These are phyloP conservation scores for Eolophus roseicapilla DNA, from an alignment of 2,113 vertebrate species.

Conservation along the genomic window DNA sequence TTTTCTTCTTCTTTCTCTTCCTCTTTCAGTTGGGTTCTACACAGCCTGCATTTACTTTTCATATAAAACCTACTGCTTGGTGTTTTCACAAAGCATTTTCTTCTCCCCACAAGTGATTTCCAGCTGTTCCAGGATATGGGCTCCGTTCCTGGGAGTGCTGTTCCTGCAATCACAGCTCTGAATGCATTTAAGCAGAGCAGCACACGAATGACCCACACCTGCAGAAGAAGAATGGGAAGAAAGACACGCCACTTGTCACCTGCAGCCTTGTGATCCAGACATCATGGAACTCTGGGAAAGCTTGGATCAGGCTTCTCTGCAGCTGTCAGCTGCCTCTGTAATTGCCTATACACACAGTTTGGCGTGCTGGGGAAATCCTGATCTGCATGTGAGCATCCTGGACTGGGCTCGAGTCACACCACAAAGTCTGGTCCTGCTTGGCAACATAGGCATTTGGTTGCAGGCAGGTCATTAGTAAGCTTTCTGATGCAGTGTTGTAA, in stretches of 20 bases:
- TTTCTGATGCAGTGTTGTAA: background rate
- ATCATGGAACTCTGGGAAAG: background rate
- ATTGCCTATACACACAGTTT: background rate
- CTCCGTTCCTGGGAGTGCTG: background rate
- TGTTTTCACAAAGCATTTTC: background rate
- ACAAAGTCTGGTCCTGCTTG: background rate
- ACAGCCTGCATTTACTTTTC: background rate
- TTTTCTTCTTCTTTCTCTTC: background rate
- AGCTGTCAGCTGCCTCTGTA: background rate
- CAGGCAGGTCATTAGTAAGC: background rate
- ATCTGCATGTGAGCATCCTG: background rate
- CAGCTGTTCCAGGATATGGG: background rate
- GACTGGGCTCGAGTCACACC: fast-evolving
- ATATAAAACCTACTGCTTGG: background rate
- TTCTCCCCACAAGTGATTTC: background rate
- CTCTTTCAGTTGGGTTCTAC: fast-evolving
- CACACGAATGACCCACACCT: background rate
- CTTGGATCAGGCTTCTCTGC: background rate
- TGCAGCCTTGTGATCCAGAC: background rate
- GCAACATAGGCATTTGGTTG: background rate
- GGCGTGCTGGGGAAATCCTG: background rate
- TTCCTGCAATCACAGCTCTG: background rate
- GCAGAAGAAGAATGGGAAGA: background rate
- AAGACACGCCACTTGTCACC: background rate
- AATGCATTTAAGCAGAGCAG: background rate